phyloP scores from a whole-genome alignment of 92 coral and sea anemone genomes.

The Muricea muricata region DNA sequence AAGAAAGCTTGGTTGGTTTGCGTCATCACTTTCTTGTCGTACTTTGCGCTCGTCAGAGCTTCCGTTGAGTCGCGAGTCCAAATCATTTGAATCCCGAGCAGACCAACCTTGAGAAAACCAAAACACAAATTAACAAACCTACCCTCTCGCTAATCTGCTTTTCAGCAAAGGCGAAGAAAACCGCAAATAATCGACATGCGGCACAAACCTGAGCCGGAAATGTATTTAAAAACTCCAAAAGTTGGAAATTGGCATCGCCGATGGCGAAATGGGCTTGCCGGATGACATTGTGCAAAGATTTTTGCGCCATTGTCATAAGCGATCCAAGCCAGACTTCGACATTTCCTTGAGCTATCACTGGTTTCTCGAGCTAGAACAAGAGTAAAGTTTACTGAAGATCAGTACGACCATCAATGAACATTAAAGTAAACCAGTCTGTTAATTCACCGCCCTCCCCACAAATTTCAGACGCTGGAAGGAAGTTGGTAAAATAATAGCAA shows the following conservation, averaged over 20 bases:
- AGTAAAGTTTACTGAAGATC: too few relatives aligned
- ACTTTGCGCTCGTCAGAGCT: conserved; percentile 84
- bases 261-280: conserved; percentile 92
- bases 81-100: conserved; percentile 96
- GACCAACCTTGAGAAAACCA: conserved; percentile 76
- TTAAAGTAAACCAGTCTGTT: too few relatives aligned
- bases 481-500: too few relatives aligned
- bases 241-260: conserved; percentile 87
- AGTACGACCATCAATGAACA: too few relatives aligned
- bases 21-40: conserved; percentile 95
- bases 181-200: too few relatives aligned
- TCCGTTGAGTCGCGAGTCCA: conserved; percentile 99
- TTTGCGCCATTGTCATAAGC: conserved; percentile 74
- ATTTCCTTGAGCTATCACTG: conserved; percentile 94
- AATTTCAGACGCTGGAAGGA: too few relatives aligned
- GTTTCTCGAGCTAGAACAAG: conserved; percentile 82
- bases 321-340: conserved; percentile 92
- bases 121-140: not conserved
- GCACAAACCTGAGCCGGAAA: conserved; percentile 89
- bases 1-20: conserved; percentile 91
- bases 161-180: too few relatives aligned
- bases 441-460: too few relatives aligned
- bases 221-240: conserved; percentile 89
- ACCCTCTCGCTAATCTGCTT: too few relatives aligned
- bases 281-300: conserved; percentile 82